A percentile compares a stretch with the other conserved stretches of the same genome.
Conservation (phyloP, 2,888 invertebrate species). For the Antheraea yamamai region DNA sequence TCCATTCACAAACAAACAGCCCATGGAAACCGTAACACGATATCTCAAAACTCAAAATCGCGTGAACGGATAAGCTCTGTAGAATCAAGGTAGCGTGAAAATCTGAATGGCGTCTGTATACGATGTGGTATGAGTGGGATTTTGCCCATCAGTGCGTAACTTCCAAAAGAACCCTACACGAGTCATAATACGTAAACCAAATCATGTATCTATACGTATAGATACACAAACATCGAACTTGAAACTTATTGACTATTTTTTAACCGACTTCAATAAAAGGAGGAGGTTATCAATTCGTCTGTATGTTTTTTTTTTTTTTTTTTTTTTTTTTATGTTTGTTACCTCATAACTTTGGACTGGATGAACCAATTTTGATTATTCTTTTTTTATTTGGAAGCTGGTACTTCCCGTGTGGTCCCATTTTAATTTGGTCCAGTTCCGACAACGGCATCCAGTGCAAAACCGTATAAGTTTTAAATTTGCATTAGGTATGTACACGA, state of each 20-base stretch:
- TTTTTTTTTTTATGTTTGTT: no score
- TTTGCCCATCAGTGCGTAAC: not conserved
- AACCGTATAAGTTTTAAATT: no score
- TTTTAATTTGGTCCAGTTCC: no score
- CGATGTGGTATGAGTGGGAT: conserved; percentile 5
- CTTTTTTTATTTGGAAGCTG: no score
- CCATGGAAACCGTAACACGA: not conserved
- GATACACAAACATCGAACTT: not conserved
- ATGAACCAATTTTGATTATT: no score
- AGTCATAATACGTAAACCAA: not conserved
- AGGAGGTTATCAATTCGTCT: no score
- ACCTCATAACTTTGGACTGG: no score
- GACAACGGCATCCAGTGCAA: no score
- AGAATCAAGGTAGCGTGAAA: conserved; percentile 12
- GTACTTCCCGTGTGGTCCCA: no score
- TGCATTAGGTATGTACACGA: no score
- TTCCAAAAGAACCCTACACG: not conserved
- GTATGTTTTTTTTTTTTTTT: no score
- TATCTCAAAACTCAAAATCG: conserved; percentile 18
- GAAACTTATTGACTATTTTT: not conserved
- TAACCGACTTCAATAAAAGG: no score
- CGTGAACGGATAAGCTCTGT: conserved; percentile 15
- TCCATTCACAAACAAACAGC: not conserved
- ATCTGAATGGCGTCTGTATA: conserved; percentile 5
- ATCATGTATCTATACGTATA: not conserved